These are phyloP conservation scores for Unio pictorum DNA, from an alignment of 2,888 invertebrate species.

Conservation along the genomic window DNA sequence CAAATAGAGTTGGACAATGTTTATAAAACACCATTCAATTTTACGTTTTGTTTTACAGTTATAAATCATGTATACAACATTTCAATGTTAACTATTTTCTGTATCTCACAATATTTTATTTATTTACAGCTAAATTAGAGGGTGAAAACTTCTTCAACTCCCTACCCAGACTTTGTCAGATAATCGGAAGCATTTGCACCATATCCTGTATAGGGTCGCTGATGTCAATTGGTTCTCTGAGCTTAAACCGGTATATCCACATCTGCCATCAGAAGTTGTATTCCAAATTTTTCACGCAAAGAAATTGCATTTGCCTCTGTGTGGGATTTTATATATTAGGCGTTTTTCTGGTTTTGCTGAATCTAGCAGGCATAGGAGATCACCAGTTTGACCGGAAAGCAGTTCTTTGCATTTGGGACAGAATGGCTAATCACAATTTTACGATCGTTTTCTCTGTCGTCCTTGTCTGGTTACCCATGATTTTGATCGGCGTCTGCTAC, in stretches of 20 bases:
- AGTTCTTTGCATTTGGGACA: conserved; percentile 49
- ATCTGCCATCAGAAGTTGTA: conserved; percentile 34
- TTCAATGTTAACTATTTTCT: too few species aligned
- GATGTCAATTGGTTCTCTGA: conserved; percentile 33
- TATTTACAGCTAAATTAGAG: conserved; percentile 35
- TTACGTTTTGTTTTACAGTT: too few species aligned
- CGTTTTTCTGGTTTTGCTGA: conserved; percentile 37
- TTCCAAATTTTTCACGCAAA: conserved; percentile 25
- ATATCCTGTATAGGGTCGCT: conserved; percentile 46
- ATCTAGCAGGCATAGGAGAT: conserved; percentile 40
- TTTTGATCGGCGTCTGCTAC: conserved; percentile 32
- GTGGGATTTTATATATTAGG: conserved; percentile 30
- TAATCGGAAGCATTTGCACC: conserved; percentile 39
- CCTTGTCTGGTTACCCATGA: conserved; percentile 29
- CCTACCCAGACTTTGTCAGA: conserved; percentile 26
- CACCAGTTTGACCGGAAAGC: conserved; percentile 46
- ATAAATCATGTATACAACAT: too few species aligned
- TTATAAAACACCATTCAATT: too few species aligned
- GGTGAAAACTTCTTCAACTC: conserved; percentile 36
- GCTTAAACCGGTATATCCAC: conserved; percentile 41
- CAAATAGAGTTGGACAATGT: too few species aligned
- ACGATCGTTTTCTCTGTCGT: conserved; percentile 38
- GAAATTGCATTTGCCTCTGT: conserved; percentile 23
- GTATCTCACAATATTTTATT: neutral
- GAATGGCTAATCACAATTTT: conserved; percentile 37